A percentile compares a stretch with the other conserved stretches of the same genome.
These are phyloP conservation scores for Gallinago solitaria DNA, from an alignment of 2,797 vertebrate species.

Conservation along the genomic window DNA sequence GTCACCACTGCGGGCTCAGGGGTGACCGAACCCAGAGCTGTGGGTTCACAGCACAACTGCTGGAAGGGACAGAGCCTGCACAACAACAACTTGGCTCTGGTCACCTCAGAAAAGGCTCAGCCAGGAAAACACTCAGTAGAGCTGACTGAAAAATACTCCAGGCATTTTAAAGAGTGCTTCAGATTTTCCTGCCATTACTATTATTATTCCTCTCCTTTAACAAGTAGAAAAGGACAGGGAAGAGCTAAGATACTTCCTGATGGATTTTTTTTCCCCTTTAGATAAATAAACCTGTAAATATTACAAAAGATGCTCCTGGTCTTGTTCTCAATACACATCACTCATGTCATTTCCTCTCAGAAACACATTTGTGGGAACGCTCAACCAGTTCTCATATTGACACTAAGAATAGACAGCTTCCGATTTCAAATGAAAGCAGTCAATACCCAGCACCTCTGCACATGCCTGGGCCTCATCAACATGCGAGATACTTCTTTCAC, in stretches of 20 bases:
- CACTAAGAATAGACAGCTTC: not conserved
- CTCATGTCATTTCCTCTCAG: not conserved
- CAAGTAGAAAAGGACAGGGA: not conserved
- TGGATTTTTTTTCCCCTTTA: slow-evolving; percentile 23
- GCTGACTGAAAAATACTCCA: not conserved
- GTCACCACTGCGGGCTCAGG: not conserved
- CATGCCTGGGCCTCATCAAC: not conserved
- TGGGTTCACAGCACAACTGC: not conserved
- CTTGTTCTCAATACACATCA: slow-evolving; percentile 1
- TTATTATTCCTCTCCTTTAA: not conserved
- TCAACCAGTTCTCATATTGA: not conserved
- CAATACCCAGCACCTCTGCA: not conserved
- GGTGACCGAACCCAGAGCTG: not conserved
- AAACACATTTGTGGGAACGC: not conserved
- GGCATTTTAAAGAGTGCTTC: not conserved
- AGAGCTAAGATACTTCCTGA: not conserved
- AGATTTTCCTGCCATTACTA: not conserved
- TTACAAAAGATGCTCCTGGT: not conserved
- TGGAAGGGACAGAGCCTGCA: not conserved
- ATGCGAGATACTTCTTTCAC: not conserved
- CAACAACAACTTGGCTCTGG: not conserved
- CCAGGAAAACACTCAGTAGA: not conserved
- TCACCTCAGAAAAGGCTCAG: not conserved
- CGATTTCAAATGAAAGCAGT: not conserved
- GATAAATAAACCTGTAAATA: slow-evolving; percentile 6